A percentile compares a stretch with the other conserved stretches of the same genome.
These are phyloP conservation scores for Sipha flava DNA, from an alignment of 1,140 invertebrate species.

Conservation along the genomic window DNA sequence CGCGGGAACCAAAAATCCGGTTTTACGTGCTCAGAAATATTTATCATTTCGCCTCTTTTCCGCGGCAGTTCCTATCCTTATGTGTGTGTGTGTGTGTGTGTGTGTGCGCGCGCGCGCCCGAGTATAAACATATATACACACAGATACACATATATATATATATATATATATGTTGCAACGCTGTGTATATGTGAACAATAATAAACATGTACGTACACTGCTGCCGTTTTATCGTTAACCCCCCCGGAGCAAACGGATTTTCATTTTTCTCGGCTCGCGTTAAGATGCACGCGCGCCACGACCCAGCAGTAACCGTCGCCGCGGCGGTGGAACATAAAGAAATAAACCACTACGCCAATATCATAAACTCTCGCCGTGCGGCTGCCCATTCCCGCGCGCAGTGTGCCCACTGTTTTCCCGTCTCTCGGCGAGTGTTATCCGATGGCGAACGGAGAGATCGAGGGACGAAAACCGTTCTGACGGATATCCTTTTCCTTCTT, in stretches of 20 bases:
- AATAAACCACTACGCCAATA: background rate
- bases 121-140: no score
- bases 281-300: no score
- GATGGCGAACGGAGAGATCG: no score
- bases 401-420: no score
- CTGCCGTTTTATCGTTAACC: background rate
- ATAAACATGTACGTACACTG: background rate
- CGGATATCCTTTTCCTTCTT: no score
- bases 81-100: background rate
- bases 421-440: no score
- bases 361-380: background rate
- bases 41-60: constrained; percentile 17
- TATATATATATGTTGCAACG: no score
- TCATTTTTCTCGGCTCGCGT: background rate
- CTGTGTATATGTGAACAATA: no score
- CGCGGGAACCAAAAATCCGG: constrained; percentile 29
- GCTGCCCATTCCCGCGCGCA: background rate
- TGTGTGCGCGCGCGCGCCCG: background rate
- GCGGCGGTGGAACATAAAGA: no score
- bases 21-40: constrained; percentile 31
- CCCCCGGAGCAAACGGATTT: background rate
- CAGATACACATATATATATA: no score
- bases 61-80: background rate
- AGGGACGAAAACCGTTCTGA: no score
- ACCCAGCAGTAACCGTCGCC: no score